Conservation (phyloP, 2,113 vertebrate genomes). For the Nanorana parkeri region DNA sequence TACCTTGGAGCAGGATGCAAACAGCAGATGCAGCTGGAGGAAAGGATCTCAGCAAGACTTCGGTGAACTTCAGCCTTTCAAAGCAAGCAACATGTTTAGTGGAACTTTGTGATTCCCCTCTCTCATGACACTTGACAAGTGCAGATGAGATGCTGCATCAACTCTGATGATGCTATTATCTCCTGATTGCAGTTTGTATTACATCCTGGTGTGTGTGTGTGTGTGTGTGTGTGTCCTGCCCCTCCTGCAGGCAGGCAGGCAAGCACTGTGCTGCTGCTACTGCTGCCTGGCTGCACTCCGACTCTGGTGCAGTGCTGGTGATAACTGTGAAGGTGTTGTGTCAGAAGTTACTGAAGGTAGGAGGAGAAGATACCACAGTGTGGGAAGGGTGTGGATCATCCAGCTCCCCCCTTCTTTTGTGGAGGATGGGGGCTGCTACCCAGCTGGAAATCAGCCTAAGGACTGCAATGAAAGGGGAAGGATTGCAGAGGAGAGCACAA, state of each 20-base stretch:
- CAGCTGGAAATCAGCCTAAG: slow-evolving; percentile 13
- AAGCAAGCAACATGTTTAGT: slow-evolving; percentile 37
- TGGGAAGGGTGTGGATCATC: slow-evolving; percentile 9
- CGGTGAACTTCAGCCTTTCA: slow-evolving; percentile 30
- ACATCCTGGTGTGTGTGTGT: background rate
- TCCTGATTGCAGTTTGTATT: slow-evolving; percentile 8
- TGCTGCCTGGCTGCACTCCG: slow-evolving; percentile 39
- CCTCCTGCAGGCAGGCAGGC: slow-evolving; percentile 34
- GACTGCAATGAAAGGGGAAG: slow-evolving; percentile 15
- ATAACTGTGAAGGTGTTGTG: slow-evolving; percentile 37
- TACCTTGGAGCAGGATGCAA: slow-evolving; percentile 12
- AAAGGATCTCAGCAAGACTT: background rate
- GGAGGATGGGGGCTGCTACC: background rate
- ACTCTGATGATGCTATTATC: background rate
- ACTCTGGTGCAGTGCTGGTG: slow-evolving; percentile 44
- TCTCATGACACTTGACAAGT: background rate
- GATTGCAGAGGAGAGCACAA: slow-evolving; percentile 14
- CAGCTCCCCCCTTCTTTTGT: slow-evolving; percentile 4
- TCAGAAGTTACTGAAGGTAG: slow-evolving; percentile 37
- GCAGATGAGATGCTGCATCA: slow-evolving; percentile 11
- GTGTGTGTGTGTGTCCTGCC: background rate
- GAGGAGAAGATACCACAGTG: slow-evolving; percentile 20
- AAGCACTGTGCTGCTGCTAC: slow-evolving; percentile 23
- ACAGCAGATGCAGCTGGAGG: background rate
- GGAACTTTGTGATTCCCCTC: slow-evolving; percentile 20